phyloP scores from a whole-genome alignment of 2,888 invertebrate species.

The Xestia xanthographa region DNA sequence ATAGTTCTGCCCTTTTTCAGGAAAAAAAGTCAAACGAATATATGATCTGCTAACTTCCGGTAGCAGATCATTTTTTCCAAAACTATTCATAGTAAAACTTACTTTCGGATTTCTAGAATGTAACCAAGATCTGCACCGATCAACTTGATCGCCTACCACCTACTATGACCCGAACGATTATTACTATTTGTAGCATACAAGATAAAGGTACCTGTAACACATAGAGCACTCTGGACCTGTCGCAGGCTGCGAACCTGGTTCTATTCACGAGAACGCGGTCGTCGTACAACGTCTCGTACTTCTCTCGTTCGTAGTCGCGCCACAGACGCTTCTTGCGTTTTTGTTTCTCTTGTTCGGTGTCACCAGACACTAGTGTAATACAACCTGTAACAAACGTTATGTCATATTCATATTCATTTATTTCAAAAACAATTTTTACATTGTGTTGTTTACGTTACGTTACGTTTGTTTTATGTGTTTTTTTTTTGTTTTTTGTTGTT shows the following conservation, averaged over 20 bases:
- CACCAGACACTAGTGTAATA: conserved; percentile 70
- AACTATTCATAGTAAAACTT: too few relatives aligned
- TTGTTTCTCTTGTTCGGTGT: conserved; percentile 80
- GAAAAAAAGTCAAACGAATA: too few relatives aligned
- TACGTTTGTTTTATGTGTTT: too few relatives aligned
- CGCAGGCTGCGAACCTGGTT: conserved; percentile 84
- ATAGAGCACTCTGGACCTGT: conserved; percentile 82
- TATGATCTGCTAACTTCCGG: too few relatives aligned
- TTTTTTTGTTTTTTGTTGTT: too few relatives aligned
- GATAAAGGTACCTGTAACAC: conserved; percentile 74
- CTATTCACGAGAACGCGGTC: conserved; percentile 82
- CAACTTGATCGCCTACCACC: not conserved
- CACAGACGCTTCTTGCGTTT: conserved; percentile 79
- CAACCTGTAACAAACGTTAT: conserved; percentile 64
- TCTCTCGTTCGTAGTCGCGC: conserved; percentile 81
- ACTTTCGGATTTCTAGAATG: not conserved
- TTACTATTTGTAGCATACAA: not conserved
- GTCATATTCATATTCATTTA: too few relatives aligned
- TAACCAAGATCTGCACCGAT: not conserved
- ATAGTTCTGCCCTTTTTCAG: too few relatives aligned
- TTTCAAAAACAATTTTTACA: too few relatives aligned
- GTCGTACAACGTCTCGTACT: conserved; percentile 82
- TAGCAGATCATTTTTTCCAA: too few relatives aligned
- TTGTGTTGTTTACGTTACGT: too few relatives aligned
- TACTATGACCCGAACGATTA: not conserved